These are phyloP conservation scores for Cyaniris semiargus DNA, from an alignment of 2,888 invertebrate species.

Conservation along the genomic window DNA sequence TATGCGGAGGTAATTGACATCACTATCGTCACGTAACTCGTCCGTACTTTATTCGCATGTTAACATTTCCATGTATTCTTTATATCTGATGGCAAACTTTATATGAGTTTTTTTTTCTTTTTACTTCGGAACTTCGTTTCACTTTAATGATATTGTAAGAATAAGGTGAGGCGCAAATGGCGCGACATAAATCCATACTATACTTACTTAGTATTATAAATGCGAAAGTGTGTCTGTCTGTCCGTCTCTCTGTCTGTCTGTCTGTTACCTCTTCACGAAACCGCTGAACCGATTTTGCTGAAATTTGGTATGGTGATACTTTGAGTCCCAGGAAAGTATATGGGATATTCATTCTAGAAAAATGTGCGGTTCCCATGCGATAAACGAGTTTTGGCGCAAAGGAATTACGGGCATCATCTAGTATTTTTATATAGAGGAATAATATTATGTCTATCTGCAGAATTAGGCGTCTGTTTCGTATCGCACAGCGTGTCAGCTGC, in stretches of 20 bases:
- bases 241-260: too few species aligned
- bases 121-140: conserved; percentile 22
- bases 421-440: not conserved
- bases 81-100: conserved; percentile 29
- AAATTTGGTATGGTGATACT: too few species aligned
- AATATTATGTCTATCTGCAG: not conserved
- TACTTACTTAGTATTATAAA: not conserved
- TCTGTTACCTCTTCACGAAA: too few species aligned
- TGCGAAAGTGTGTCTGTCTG: not conserved
- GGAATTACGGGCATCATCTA: too few species aligned
- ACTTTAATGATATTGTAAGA: conserved; percentile 27
- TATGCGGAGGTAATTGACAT: conserved; percentile 10
- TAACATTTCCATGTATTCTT: conserved; percentile 29
- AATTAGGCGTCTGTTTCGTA: conserved; percentile 6
- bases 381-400: too few species aligned
- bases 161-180: not conserved
- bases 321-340: too few species aligned
- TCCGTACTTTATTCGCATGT: conserved; percentile 26
- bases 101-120: conserved; percentile 30
- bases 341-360: too few species aligned
- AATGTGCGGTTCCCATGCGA: too few species aligned
- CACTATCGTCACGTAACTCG: conserved; percentile 28
- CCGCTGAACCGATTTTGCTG: too few species aligned
- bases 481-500: not conserved
- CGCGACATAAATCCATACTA: not conserved